Evolutionary conservation across 2,113 vertebrate species (phyloP), one percentile per base, ranked within the genome.

Genomic region (Fregata magnificens): DNA sequence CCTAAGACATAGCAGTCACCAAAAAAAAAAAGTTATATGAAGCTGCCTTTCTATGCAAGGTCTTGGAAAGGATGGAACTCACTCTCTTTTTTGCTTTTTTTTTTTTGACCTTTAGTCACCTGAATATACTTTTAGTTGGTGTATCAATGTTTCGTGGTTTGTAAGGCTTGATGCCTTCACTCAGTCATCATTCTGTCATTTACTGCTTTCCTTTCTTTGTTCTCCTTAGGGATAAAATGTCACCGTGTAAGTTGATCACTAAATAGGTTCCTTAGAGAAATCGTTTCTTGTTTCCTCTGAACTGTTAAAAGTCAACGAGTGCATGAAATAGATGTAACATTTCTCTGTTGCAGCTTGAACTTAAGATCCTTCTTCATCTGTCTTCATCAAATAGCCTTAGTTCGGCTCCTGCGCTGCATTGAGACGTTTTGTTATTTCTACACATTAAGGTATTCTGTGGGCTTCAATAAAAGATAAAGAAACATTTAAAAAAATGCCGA

Each of bases 121-220:
- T 45, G 40, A 47, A 53, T 49, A 24, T 77, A 26, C 20, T 95
- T 81, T 88, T 50, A 50, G 21, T 62, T 50, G 19, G 4, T 47
- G 29, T 73, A 31, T 52, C 40, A 53, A 16, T 67, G 19, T 90
- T 84, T 26, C 50, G 22, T 55, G 78, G 22, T 42, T 90, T 87
- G 89, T 69, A 82, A 90, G 62, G 28, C 40, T 67, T 71, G 34
- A 65, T 94, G 44, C 40, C 53, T 88, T 82, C 66, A 40, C 47
- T 85, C 84, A 44, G 56, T 87, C 84, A 88, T 85, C 70, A n/a
- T 87, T 91, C 56, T 82, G 66, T 89, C 66, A 82, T 94, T 90
- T 90, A 31, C 58, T 82, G 49, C 45, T 90, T 87, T 74, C 25
- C 17, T 63, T 11, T 78, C 85, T 11, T 20, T 70, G 6, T 82